Percentiles rank a stretch among this genome's conserved stretches.
Evolutionary conservation across 2,797 vertebrate genomes (phyloP).

Genomic region (Anguilla megastoma): DNA sequence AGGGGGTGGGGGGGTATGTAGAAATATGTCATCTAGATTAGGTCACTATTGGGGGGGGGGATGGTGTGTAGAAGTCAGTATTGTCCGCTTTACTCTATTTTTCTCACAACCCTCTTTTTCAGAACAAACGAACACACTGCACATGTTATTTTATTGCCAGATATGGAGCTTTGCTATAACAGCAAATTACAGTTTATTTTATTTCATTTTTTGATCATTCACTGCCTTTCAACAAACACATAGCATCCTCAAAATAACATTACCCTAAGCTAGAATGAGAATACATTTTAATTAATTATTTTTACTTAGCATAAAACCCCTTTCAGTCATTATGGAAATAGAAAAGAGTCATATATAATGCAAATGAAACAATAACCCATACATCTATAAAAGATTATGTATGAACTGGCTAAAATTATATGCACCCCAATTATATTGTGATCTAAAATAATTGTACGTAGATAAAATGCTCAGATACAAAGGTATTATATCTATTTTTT

Average conservation of each 20-base stretch:
- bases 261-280: neutral
- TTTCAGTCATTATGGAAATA: neutral
- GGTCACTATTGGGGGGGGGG: neutral
- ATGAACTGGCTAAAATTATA: neutral
- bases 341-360: neutral
- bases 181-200: neutral
- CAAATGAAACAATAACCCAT: neutral
- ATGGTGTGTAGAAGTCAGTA: neutral
- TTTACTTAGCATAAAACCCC: neutral
- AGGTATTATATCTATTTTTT: neutral
- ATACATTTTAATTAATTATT: neutral
- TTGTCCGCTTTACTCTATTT: neutral
- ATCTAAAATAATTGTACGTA: neutral
- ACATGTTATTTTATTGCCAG: neutral
- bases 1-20: neutral
- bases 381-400: neutral
- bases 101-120: neutral
- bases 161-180: neutral
- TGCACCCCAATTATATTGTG: neutral
- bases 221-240: neutral
- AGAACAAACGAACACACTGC: neutral
- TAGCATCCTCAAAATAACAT: neutral
- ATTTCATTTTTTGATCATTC: neutral
- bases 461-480: neutral
- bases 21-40: neutral